Evolutionary conservation across 2,113 vertebrate species (phyloP).

Genomic region (Tor tambroides): DNA sequence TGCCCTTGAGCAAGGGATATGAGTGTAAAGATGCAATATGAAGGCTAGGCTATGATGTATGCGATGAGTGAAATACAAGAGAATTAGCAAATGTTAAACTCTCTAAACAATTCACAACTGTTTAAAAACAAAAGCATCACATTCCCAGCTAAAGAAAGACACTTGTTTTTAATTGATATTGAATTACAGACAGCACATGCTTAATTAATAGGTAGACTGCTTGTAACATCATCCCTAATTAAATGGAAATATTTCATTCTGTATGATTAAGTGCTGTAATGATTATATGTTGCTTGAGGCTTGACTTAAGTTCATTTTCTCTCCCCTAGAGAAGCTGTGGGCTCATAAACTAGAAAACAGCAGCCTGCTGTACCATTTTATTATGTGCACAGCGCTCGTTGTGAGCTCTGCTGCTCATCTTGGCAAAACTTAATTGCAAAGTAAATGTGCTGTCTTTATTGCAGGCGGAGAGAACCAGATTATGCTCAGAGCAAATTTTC

Average conservation of each 20-base stretch:
- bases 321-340: not conserved
- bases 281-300: not conserved
- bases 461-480: not conserved
- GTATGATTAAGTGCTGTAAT: conserved; percentile 27
- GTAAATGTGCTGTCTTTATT: conserved; percentile 14
- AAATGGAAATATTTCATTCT: not conserved
- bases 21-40: not conserved
- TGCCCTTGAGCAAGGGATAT: not conserved
- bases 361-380: conserved; percentile 12
- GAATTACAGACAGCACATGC: not conserved
- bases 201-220: not conserved
- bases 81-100: not conserved
- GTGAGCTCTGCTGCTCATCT: not conserved
- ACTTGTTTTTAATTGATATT: not conserved
- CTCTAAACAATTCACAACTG: not conserved
- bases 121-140: not conserved
- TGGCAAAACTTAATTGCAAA: conserved; percentile 4
- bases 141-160: not conserved
- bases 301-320: not conserved
- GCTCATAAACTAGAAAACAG: conserved; percentile 12
- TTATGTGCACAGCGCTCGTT: not conserved
- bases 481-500: not conserved
- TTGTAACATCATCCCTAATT: conserved; percentile 18
- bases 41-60: not conserved
- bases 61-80: not conserved